phyloP scores from a whole-genome alignment of 2,888 invertebrate species.

The Halocaridina rubra region DNA sequence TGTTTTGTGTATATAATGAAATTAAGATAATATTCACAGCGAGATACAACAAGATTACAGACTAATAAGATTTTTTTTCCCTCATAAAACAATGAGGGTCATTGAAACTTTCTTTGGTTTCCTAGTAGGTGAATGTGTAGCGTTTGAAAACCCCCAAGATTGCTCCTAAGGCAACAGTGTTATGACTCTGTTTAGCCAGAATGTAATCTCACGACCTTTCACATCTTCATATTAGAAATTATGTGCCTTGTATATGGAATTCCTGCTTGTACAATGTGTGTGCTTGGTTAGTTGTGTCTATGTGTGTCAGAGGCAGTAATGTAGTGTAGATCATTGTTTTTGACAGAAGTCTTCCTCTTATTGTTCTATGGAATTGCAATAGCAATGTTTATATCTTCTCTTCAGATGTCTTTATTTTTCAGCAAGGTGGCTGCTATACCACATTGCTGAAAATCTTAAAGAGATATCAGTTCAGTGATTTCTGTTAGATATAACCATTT shows the following conservation, averaged over 20 bases:
- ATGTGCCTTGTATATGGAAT: neutral
- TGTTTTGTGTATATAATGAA: too few relatives aligned
- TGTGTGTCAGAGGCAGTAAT: neutral
- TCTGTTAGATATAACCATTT: too few relatives aligned
- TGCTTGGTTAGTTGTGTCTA: neutral
- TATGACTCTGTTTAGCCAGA: neutral
- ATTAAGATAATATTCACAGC: too few relatives aligned
- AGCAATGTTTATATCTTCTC: too few relatives aligned
- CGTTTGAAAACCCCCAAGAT: neutral
- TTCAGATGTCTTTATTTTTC: too few relatives aligned
- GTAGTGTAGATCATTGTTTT: too few relatives aligned
- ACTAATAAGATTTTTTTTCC: too few relatives aligned
- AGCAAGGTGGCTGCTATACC: too few relatives aligned
- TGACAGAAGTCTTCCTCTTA: neutral
- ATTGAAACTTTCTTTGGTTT: neutral
- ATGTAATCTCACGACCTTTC: neutral
- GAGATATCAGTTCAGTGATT: too few relatives aligned
- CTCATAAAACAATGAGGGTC: too few relatives aligned
- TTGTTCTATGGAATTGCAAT: neutral
- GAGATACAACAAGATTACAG: too few relatives aligned
- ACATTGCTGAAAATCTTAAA: too few relatives aligned
- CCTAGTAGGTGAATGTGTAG: neutral
- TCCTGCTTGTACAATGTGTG: neutral
- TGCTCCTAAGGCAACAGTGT: slow-evolving; percentile 1
- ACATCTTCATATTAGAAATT: neutral